Conservation (phyloP, 2,797 vertebrate genomes). For the Alfaro cultratus region DNA sequence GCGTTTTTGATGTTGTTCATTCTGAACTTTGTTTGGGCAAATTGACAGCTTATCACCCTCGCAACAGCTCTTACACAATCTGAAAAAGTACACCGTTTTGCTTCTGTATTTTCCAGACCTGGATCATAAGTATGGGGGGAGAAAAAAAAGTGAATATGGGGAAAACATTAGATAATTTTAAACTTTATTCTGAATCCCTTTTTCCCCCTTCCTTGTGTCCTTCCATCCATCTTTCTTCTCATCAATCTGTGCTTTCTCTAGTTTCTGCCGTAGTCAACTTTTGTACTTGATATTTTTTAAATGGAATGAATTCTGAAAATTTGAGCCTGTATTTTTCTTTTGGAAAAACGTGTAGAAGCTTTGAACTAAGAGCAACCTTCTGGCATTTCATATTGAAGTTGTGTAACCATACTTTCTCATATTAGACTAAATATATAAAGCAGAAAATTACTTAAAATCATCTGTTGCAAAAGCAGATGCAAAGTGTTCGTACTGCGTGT, state of each 20-base stretch:
- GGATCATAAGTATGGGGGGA: not conserved
- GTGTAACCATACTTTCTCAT: not conserved
- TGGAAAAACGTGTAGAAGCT: not conserved
- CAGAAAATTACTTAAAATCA: not conserved
- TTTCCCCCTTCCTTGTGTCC: too few relatives aligned
- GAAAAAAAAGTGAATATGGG: not conserved
- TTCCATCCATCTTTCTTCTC: slow-evolving; percentile 39
- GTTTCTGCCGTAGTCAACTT: not conserved
- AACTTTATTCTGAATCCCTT: not conserved
- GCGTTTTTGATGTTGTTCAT: not conserved
- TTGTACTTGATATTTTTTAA: not conserved
- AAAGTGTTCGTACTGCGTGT: not conserved
- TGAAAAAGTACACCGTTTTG: not conserved
- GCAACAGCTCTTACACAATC: not conserved
- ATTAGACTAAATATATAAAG: not conserved
- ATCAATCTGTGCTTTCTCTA: not conserved
- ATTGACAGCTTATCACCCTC: not conserved
- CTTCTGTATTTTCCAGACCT: not conserved
- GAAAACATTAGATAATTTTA: not conserved
- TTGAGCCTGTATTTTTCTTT: not conserved
- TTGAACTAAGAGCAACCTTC: not conserved
- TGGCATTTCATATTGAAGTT: not conserved
- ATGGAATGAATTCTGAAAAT: not conserved
- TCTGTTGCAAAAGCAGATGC: not conserved
- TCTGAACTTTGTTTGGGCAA: not conserved